Conservation (phyloP, 2,113 vertebrate genomes). For the Hippolais icterina region DNA sequence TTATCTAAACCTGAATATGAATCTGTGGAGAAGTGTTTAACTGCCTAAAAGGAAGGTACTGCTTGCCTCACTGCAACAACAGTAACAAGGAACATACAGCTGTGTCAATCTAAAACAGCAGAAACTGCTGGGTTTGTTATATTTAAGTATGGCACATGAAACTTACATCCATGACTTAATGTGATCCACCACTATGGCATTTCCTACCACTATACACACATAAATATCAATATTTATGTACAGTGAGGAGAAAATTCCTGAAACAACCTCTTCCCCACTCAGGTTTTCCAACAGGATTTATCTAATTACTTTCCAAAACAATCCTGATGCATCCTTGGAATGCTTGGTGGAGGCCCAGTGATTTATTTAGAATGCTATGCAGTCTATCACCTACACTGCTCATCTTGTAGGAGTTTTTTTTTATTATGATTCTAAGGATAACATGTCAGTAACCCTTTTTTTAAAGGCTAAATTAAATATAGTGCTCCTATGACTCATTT, state of each 20-base stretch:
- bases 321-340: neutral
- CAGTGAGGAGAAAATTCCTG: neutral
- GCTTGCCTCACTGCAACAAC: neutral
- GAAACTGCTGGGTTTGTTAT: neutral
- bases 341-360: neutral
- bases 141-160: neutral
- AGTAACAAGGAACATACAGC: neutral
- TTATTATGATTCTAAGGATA: neutral
- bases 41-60: neutral
- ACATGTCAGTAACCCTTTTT: neutral
- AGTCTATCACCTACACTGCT: neutral
- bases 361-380: neutral
- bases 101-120: neutral
- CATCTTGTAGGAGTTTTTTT: neutral
- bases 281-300: neutral
- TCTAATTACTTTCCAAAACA: neutral
- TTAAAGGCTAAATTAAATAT: constrained; percentile 37
- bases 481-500: neutral
- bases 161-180: neutral
- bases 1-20: neutral
- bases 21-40: neutral
- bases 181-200: neutral
- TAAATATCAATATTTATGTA: neutral
- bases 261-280: neutral
- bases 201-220: neutral